Conservation (phyloP, 2,113 vertebrate species). For the Oncorhynchus kisutch region DNA sequence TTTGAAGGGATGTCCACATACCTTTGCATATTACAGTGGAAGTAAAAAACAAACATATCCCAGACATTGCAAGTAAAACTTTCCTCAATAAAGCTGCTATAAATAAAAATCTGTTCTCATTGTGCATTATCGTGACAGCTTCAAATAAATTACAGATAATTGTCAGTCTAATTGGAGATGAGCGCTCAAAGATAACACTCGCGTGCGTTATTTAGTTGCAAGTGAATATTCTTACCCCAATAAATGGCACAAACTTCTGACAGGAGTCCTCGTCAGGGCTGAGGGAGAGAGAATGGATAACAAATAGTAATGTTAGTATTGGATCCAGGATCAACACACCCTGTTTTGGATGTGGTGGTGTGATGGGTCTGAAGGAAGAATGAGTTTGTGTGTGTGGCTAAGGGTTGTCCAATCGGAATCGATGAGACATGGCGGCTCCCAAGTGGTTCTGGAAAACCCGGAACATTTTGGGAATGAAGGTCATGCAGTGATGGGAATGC, state of each 20-base stretch:
- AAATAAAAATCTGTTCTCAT: too few species aligned
- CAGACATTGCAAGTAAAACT: too few species aligned
- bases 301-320: too few species aligned
- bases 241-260: slow-evolving; percentile 92
- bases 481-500: slow-evolving; percentile 32
- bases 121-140: too few species aligned
- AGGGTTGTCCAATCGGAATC: slow-evolving; percentile 33
- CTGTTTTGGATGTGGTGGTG: background rate
- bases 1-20: too few species aligned
- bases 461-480: slow-evolving; percentile 2
- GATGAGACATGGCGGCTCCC: slow-evolving; percentile 29
- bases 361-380: slow-evolving; percentile 1
- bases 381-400: background rate
- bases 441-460: background rate
- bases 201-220: background rate
- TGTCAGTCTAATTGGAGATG: background rate
- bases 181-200: background rate
- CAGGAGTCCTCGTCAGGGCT: slow-evolving; percentile 91
- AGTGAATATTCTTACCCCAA: slow-evolving; percentile 77
- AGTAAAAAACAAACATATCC: too few species aligned
- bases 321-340: too few species aligned
- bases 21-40: too few species aligned
- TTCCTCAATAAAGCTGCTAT: background rate
- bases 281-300: slow-evolving; percentile 14
- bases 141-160: too few species aligned